These are phyloP conservation scores for Caenorhabditis imperialis DNA, from an alignment of 2,888 invertebrate species.

Conservation along the genomic window DNA sequence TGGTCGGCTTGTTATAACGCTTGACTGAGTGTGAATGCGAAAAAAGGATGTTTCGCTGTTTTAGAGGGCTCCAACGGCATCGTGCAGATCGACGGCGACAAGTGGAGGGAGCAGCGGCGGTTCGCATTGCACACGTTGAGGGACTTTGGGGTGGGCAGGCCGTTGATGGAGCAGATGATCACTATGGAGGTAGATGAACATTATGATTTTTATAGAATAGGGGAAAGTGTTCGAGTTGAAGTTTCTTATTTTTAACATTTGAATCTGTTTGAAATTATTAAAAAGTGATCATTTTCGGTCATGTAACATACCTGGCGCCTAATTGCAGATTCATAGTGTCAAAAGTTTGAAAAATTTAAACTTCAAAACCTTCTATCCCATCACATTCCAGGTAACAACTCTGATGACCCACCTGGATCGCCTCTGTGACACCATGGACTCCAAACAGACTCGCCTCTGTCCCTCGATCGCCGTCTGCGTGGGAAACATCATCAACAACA, in stretches of 20 bases:
- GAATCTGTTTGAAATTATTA: no score
- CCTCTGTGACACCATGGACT: conserved; percentile 4
- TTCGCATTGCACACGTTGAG: conserved; percentile 71
- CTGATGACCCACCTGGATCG: conserved; percentile 44
- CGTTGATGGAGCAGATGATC: conserved; percentile 76
- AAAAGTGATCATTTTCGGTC: no score
- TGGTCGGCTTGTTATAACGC: conserved; percentile 37
- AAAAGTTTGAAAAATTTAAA: no score
- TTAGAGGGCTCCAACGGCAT: conserved; percentile 76
- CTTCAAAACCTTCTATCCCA: background rate
- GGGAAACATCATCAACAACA: conserved; percentile 77
- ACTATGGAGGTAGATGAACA: conserved; percentile 68
- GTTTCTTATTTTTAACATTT: no score
- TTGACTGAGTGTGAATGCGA: conserved; percentile 10
- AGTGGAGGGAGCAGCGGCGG: conserved; percentile 77
- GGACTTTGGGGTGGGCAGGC: conserved; percentile 76
- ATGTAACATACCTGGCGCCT: no score
- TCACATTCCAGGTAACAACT: conserved; percentile 44
- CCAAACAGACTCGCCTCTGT: conserved; percentile 52
- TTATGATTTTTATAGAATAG: no score
- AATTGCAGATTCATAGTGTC: no score
- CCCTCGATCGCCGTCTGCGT: conserved; percentile 72
- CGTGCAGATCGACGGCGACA: conserved; percentile 76
- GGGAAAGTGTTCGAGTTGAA: no score
- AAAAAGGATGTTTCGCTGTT: no score